phyloP scores from a whole-genome alignment of 1,140 invertebrate genomes.

The Atta cephalotes region DNA sequence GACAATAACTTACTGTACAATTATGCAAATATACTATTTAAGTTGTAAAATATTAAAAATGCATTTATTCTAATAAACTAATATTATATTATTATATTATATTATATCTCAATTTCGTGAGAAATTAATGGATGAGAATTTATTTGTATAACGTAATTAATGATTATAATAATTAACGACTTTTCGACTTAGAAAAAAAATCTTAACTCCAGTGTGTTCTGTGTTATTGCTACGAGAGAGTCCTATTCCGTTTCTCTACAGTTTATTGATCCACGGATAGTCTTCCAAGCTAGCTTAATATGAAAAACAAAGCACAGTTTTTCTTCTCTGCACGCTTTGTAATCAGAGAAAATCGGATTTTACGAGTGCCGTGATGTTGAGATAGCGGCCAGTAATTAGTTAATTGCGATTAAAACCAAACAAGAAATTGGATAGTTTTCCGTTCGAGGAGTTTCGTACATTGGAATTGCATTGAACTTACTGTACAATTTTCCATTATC shows the following conservation, averaged over 20 bases:
- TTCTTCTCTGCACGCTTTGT: slow-evolving; percentile 15
- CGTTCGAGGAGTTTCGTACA: slow-evolving; percentile 3
- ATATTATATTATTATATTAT: too few relatives aligned
- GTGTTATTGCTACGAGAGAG: neutral
- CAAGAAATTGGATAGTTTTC: slow-evolving; percentile 20
- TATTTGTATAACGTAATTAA: neutral
- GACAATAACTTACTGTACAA: neutral
- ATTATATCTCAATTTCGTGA: too few relatives aligned
- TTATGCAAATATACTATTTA: neutral
- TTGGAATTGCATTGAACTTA: neutral
- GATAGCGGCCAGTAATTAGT: slow-evolving; percentile 58
- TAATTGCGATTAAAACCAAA: slow-evolving; percentile 61
- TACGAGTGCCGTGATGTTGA: slow-evolving; percentile 56
- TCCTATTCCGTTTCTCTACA: slow-evolving; percentile 11
- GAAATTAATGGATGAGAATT: too few relatives aligned
- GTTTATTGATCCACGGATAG: slow-evolving; percentile 45
- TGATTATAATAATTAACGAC: neutral
- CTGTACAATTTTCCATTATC: neutral
- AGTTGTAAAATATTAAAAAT: neutral
- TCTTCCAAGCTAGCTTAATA: neutral
- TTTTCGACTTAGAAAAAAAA: neutral
- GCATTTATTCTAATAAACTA: too few relatives aligned
- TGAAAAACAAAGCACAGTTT: slow-evolving; percentile 24
- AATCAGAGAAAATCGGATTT: slow-evolving; percentile 65
- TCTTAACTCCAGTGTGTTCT: neutral